Conservation (phyloP, 2,888 invertebrate species). For the Eumerus sabulonum region DNA sequence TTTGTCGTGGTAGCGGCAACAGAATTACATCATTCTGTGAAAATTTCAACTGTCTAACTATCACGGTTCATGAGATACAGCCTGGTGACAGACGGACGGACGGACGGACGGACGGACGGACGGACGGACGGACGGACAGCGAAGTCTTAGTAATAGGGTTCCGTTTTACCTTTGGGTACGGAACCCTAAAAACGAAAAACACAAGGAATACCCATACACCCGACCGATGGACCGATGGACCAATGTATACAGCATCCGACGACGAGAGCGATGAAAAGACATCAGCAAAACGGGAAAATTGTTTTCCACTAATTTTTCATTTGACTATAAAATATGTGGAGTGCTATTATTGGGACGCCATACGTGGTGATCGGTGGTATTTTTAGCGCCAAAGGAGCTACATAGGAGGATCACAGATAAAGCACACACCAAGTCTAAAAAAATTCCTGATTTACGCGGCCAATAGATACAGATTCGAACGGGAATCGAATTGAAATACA, state of each 20-base stretch:
- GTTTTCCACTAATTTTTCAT: slow-evolving; percentile 66
- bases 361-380: slow-evolving; percentile 60
- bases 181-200: too few species aligned
- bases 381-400: slow-evolving; percentile 58
- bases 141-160: too few species aligned
- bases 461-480: slow-evolving; percentile 48
- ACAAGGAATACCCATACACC: slow-evolving; percentile 24
- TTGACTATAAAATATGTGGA: slow-evolving; percentile 68
- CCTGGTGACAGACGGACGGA: too few species aligned
- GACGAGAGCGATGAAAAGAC: slow-evolving; percentile 45
- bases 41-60: too few species aligned
- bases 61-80: too few species aligned
- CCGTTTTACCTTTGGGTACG: too few species aligned
- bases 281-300: slow-evolving; percentile 63
- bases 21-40: too few species aligned
- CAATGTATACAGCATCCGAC: too few species aligned
- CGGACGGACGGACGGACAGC: too few species aligned
- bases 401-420: slow-evolving; percentile 41
- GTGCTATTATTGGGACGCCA: slow-evolving; percentile 67
- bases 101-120: too few species aligned
- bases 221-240: too few species aligned
- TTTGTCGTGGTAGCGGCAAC: too few species aligned
- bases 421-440: slow-evolving; percentile 27
- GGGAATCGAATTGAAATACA: slow-evolving; percentile 51
- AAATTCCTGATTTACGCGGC: slow-evolving; percentile 56